Percentiles rank a stretch among this genome's conserved stretches.
Evolutionary conservation across 2,888 invertebrate species (phyloP).

Genomic region (Rhamphomyia laevipes): DNA sequence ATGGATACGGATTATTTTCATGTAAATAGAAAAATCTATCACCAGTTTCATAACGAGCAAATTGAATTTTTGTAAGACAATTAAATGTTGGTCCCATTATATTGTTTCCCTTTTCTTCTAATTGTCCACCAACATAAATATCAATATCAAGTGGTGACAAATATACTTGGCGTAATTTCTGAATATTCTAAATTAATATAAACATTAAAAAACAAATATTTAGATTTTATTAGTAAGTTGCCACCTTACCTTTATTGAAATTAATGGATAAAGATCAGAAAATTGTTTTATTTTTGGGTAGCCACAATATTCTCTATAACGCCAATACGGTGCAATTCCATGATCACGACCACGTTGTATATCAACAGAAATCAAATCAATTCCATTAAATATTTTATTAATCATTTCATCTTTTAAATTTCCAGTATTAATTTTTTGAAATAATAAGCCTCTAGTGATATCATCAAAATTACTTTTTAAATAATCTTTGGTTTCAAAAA

Average conservation of each 20-base stretch:
- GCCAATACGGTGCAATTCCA: conserved; percentile 56
- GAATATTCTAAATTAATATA: conserved; percentile 39
- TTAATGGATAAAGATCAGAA: conserved; percentile 46
- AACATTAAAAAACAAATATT: neutral
- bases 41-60: conserved; percentile 48
- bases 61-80: conserved; percentile 63
- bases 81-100: conserved; percentile 59
- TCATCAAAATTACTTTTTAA: conserved; percentile 39
- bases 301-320: conserved; percentile 59
- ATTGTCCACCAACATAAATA: conserved; percentile 58
- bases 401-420: conserved; percentile 9
- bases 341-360: conserved; percentile 62
- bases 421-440: conserved; percentile 28
- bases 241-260: conserved; percentile 41
- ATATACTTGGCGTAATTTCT: conserved; percentile 34
- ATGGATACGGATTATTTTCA: conserved; percentile 21
- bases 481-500: neutral
- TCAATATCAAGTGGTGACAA: conserved; percentile 51
- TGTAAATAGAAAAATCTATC: conserved; percentile 68
- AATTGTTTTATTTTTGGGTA: conserved; percentile 47
- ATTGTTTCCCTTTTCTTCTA: conserved; percentile 52
- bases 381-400: conserved; percentile 32
- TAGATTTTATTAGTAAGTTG: neutral
- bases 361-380: conserved; percentile 58
- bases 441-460: conserved; percentile 43